phyloP scores from a whole-genome alignment of 2,888 invertebrate genomes.

The Sinopyrophorus schimmeli region DNA sequence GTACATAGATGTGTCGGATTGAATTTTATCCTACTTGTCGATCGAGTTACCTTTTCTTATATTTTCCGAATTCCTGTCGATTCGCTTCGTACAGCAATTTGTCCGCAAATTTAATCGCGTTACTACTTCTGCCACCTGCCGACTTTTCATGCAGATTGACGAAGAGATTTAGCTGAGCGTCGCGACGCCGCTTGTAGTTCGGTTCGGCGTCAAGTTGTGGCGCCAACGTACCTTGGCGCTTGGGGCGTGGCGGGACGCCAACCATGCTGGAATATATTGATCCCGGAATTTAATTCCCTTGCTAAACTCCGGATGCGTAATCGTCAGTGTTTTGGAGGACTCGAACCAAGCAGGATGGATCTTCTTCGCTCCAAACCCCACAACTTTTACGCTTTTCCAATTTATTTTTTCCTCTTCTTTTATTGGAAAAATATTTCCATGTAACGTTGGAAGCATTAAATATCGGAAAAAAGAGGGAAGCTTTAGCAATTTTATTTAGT shows the following conservation, averaged over 20 bases:
- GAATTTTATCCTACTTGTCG: constrained; percentile 17
- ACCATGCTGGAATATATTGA: constrained; percentile 16
- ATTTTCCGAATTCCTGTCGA: background rate
- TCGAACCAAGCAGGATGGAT: background rate
- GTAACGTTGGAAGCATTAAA: too few species aligned
- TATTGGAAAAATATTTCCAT: too few species aligned
- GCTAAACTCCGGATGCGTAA: constrained; percentile 2
- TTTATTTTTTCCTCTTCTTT: too few species aligned
- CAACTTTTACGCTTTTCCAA: too few species aligned
- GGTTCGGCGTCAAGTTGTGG: constrained; percentile 11
- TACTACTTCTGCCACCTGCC: constrained; percentile 21
- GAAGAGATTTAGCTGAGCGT: constrained; percentile 11
- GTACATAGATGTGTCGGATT: constrained; percentile 21
- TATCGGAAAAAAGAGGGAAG: too few species aligned
- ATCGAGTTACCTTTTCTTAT: too few species aligned
- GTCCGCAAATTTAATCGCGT: background rate
- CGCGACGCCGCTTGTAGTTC: constrained; percentile 16
- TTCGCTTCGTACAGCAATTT: background rate
- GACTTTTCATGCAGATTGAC: constrained; percentile 10
- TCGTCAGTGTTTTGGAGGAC: constrained; percentile 1
- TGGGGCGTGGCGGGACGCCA: constrained; percentile 19
- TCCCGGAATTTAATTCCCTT: background rate
- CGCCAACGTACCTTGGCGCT: constrained; percentile 12
- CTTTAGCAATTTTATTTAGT: too few species aligned
- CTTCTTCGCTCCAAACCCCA: too few species aligned